Percentiles rank a stretch among this genome's conserved stretches.
phyloP scores from a whole-genome alignment of 2,797 vertebrate species.

The Neosilurus hyrtlii region DNA sequence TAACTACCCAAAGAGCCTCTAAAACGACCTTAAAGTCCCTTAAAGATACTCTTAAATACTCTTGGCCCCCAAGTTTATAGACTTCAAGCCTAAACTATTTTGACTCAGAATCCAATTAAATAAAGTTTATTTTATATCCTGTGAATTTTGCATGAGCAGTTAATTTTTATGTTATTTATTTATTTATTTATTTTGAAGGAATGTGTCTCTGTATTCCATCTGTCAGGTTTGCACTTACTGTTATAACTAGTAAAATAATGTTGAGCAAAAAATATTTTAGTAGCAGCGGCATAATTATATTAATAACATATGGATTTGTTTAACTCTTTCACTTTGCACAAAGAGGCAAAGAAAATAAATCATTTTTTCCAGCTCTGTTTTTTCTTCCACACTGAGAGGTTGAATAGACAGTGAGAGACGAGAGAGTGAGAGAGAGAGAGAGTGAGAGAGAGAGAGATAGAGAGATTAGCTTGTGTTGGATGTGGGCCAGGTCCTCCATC shows the following conservation, averaged over 20 bases:
- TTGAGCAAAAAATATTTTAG: slow-evolving; percentile 18
- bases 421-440: slow-evolving; percentile 3
- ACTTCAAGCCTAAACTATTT: neutral
- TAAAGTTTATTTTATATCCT: neutral
- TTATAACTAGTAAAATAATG: neutral
- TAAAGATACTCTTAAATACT: too few species aligned
- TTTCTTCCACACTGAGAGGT: slow-evolving; percentile 13
- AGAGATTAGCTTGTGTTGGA: slow-evolving; percentile 43
- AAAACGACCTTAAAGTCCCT: neutral
- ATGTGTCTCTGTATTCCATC: neutral
- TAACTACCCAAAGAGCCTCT: neutral
- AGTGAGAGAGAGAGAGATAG: slow-evolving; percentile 49
- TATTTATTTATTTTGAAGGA: neutral
- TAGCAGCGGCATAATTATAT: slow-evolving; percentile 13
- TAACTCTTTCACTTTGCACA: slow-evolving; percentile 13
- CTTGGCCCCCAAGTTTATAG: neutral
- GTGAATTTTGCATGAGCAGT: neutral
- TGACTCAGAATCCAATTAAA: neutral
- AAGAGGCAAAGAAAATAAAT: too few species aligned
- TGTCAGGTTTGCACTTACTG: neutral
- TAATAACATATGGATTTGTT: slow-evolving; percentile 41
- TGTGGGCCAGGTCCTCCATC: slow-evolving; percentile 20
- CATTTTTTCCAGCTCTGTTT: neutral
- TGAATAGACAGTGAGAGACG: slow-evolving; percentile 16
- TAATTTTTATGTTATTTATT: neutral